A percentile compares a stretch with the other conserved stretches of the same genome.
phyloP scores from a whole-genome alignment of 2,797 vertebrate species.

The Miopithecus talapoin region DNA sequence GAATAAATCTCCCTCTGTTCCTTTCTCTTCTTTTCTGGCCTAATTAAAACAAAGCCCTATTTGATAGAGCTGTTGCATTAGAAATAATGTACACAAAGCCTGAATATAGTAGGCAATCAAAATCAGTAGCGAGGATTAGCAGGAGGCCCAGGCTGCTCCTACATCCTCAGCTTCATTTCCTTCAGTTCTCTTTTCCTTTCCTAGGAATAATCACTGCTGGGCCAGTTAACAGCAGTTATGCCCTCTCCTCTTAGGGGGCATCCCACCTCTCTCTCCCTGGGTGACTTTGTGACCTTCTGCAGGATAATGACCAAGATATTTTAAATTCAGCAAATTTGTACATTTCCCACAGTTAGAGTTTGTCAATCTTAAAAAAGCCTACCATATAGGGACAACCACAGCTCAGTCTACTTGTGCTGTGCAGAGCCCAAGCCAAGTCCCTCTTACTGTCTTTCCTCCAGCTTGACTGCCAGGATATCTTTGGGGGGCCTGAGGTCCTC shows the following conservation, averaged over 20 bases:
- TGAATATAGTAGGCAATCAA: neutral
- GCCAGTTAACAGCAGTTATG: neutral
- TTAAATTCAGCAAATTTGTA: neutral
- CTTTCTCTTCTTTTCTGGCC: neutral
- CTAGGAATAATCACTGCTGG: neutral
- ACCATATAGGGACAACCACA: neutral
- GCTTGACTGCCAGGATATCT: neutral
- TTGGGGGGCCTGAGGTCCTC: neutral
- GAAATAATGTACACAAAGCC: neutral
- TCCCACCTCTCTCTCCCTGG: neutral
- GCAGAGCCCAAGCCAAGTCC: neutral
- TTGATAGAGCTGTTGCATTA: neutral
- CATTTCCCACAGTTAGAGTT: neutral
- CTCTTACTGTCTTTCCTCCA: neutral
- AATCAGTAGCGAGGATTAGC: neutral
- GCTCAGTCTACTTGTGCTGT: neutral
- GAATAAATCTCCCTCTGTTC: neutral
- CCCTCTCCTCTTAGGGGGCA: neutral
- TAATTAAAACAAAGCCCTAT: neutral
- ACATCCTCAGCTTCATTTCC: neutral
- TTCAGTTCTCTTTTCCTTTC: neutral
- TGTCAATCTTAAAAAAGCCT: neutral
- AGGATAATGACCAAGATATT: neutral
- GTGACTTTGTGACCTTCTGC: neutral
- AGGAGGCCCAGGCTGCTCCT: neutral